A percentile compares a stretch with the other conserved stretches of the same genome.
phyloP scores from a whole-genome alignment of 2,113 vertebrate species.

The Seriola dumerili region DNA sequence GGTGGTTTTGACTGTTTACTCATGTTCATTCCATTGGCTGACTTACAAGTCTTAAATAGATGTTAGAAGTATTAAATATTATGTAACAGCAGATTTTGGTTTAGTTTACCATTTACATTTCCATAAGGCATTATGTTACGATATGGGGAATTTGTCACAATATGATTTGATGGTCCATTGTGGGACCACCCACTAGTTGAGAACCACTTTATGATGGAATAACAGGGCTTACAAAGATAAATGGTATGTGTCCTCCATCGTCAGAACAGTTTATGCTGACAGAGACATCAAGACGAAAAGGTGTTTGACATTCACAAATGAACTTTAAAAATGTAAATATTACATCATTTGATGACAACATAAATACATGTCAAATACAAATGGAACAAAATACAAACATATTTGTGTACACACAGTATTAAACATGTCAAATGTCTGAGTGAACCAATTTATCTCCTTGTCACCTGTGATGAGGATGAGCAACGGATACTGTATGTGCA shows the following conservation, averaged over 20 bases:
- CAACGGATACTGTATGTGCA: background rate
- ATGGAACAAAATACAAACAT: background rate
- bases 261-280: background rate
- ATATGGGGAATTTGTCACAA: too few relatives aligned
- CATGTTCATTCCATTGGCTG: too few relatives aligned
- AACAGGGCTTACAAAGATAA: too few relatives aligned
- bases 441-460: background rate
- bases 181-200: too few relatives aligned
- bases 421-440: background rate
- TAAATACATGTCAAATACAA: constrained; percentile 2
- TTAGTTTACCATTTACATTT: too few relatives aligned
- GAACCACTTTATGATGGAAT: too few relatives aligned
- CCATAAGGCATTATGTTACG: too few relatives aligned
- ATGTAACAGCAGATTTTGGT: too few relatives aligned
- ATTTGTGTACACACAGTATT: background rate
- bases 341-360: background rate
- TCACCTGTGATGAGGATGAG: background rate
- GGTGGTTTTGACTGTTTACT: background rate
- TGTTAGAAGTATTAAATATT: too few relatives aligned
- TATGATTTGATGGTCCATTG: too few relatives aligned
- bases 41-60: too few relatives aligned
- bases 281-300: background rate
- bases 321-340: background rate
- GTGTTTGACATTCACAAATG: background rate
- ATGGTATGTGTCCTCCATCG: too few relatives aligned